phyloP scores from a whole-genome alignment of 2,888 invertebrate species.

The Lycocerus yunnanus region DNA sequence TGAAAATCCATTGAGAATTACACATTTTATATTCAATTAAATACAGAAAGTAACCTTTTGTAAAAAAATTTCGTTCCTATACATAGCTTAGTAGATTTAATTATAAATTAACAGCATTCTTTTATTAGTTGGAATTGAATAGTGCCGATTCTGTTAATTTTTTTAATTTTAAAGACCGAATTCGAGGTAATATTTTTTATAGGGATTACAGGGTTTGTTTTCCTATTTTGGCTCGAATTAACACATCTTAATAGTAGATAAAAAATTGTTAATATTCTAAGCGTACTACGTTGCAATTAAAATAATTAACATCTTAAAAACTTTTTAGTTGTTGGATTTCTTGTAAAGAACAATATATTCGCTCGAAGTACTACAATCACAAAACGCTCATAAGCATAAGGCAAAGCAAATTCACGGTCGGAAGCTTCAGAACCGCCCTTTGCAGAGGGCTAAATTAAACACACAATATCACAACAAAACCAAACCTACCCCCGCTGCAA shows the following conservation, averaged over 20 bases:
- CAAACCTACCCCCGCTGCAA: conserved; percentile 24
- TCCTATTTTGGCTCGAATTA: neutral
- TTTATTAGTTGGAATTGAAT: neutral
- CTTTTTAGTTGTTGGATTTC: neutral
- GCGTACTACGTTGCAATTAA: neutral
- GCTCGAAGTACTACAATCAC: conserved; percentile 1
- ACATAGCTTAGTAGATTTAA: neutral
- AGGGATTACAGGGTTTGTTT: neutral
- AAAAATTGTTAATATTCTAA: neutral
- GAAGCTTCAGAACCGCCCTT: conserved; percentile 8
- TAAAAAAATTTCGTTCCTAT: neutral
- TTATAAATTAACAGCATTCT: neutral
- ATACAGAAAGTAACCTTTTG: neutral
- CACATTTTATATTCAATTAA: neutral
- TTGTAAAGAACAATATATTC: conserved; percentile 5
- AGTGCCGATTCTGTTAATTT: neutral
- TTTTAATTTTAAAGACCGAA: neutral
- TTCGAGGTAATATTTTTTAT: neutral
- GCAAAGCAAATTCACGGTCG: conserved; percentile 3
- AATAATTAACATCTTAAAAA: neutral
- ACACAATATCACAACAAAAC: conserved; percentile 33
- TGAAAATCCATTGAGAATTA: neutral
- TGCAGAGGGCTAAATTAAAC: conserved; percentile 31
- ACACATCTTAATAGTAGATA: neutral
- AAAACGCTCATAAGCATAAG: conserved; percentile 7